These are phyloP conservation scores for Arctocebus calabarensis DNA, from an alignment of 2,797 vertebrate species.

Conservation along the genomic window DNA sequence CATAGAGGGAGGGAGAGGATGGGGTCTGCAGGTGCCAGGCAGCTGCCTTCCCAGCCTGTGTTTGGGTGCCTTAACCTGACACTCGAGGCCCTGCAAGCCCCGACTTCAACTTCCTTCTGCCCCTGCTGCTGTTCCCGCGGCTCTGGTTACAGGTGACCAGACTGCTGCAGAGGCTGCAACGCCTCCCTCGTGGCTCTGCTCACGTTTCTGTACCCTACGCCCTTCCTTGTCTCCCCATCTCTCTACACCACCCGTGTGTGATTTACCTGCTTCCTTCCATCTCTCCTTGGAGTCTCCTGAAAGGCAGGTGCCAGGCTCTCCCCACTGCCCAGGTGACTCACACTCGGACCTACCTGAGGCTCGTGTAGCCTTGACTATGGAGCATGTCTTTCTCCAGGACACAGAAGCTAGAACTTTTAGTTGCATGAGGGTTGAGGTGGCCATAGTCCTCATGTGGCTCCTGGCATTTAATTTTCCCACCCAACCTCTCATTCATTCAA, in stretches of 20 bases:
- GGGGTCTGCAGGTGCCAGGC: neutral
- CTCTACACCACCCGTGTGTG: neutral
- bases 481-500: neutral
- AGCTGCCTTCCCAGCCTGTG: neutral
- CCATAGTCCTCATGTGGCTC: neutral
- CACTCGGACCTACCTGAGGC: neutral
- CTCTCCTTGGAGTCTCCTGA: neutral
- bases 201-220: fast-evolving
- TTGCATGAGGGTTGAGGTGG: fast-evolving
- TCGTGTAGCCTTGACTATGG: too few relatives aligned
- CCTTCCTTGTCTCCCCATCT: neutral
- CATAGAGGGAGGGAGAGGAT: neutral
- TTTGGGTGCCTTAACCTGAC: neutral
- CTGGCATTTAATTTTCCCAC: neutral
- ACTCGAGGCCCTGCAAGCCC: neutral
- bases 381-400: neutral
- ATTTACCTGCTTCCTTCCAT: neutral
- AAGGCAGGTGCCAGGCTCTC: neutral
- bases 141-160: neutral
- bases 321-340: neutral
- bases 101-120: neutral
- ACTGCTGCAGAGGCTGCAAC: neutral
- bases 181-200: neutral
- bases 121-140: neutral
- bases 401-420: neutral